Base-by-base conservation (phyloP, 1,140 invertebrate genomes). In the Cydia splendana region DNA sequence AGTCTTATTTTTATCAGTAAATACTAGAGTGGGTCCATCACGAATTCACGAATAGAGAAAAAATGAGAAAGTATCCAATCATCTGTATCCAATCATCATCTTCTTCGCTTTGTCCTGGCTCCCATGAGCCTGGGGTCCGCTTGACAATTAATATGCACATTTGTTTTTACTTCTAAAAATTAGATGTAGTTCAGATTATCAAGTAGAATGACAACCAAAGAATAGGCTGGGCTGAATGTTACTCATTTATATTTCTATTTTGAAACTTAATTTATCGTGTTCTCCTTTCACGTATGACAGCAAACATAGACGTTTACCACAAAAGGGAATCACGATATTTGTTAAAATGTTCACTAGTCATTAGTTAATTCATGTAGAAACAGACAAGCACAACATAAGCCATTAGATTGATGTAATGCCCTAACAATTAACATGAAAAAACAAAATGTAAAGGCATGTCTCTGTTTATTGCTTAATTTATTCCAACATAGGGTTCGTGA, bases 401-500 rank as follows among this genome's bases (percentile, higher is more conserved):
- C n/a, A 53, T 53, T 53, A 53, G 51, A 4, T n/a, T 18, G 15
- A 53, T 53, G 51, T 71, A 34, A 38, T 34, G 45, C 45, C n/a
- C 30, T 38, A n/a, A 38, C 30, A 42, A 71, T 38, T 9, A 34
- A 71, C 67, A 71, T 18, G 67, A 10, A 38, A 38, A 71, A 71
- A 62, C 67, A 18, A 34, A 15, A 38, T 18, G 7, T 38, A 45
- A 71, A 69, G 30, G 30, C 67, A 71, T 42, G 67, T 71, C n/a
- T 67, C 30, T 18, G 30, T 71, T 71, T 71, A 71, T 71, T 38
- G 38, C 67, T 71, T 71, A 71, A 71, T 45, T 38, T 42, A 38
- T 71, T 71, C 34, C 24, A 48, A 48, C 45, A 48, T n/a, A 38
- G 34, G 12, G 34, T 71, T 42, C 67, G 67, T 71, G 67, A 71